A percentile compares a stretch with the other conserved stretches of the same genome.
Conservation (phyloP, 2,888 invertebrate species). For the Pteria penguin region DNA sequence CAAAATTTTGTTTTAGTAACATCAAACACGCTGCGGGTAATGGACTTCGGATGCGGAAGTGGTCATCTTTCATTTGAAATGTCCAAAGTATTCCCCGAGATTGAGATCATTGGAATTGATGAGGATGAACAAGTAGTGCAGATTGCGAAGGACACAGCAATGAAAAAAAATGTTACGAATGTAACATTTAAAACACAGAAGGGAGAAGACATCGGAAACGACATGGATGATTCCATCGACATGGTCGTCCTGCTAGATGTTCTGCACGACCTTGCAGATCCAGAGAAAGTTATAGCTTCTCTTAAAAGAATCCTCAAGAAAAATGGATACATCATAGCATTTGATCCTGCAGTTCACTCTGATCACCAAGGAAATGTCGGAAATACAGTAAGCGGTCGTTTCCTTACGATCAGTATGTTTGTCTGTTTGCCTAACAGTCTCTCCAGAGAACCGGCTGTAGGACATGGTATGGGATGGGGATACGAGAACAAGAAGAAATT, state of each 20-base stretch:
- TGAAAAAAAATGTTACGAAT: background rate
- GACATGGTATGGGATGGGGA: constrained; percentile 50
- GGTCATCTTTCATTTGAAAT: background rate
- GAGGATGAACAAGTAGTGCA: background rate
- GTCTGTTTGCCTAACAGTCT: constrained; percentile 46
- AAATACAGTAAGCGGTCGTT: background rate
- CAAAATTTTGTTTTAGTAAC: too few species aligned
- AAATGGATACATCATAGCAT: background rate
- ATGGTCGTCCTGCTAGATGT: background rate
- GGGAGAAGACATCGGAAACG: background rate
- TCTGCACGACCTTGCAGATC: constrained; percentile 9
- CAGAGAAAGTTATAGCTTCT: background rate
- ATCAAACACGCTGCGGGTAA: too few species aligned
- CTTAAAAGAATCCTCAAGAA: background rate
- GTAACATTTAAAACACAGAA: background rate
- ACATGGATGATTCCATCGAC: background rate
- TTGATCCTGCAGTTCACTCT: background rate
- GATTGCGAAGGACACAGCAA: background rate
- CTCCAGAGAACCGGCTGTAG: constrained; percentile 22
- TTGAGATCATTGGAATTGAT: constrained; percentile 1
- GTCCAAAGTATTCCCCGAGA: background rate
- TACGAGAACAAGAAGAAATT: constrained; percentile 28
- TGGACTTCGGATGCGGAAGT: constrained; percentile 22
- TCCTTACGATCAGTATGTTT: constrained; percentile 35
- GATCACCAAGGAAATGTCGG: constrained; percentile 2